Evolutionary conservation across 2,888 invertebrate genomes (phyloP).

Genomic region (Oscheius sp.): DNA sequence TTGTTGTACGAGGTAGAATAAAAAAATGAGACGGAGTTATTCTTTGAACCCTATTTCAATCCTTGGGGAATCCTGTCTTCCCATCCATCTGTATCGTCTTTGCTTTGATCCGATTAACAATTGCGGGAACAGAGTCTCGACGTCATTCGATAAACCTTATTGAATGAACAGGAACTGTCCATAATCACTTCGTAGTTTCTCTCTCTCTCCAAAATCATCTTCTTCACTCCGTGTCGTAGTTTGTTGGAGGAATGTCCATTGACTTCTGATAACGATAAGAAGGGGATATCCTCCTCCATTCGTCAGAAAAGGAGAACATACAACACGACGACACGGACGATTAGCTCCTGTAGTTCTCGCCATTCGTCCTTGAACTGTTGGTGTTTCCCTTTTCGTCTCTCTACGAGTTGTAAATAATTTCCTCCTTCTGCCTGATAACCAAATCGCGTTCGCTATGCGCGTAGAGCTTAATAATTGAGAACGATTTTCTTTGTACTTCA

Average conservation of each 20-base stretch:
- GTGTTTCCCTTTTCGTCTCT: constrained; percentile 8
- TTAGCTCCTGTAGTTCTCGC: background rate
- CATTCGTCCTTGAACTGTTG: constrained; percentile 13
- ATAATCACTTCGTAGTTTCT: no score
- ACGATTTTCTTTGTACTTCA: no score
- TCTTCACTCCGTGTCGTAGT: constrained; percentile 13
- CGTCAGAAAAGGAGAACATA: no score
- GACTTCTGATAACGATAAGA: background rate
- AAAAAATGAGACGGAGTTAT: no score
- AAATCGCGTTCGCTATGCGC: no score
- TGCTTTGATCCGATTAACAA: background rate
- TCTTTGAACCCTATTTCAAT: background rate
- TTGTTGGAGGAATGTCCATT: background rate
- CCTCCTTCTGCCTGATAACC: background rate
- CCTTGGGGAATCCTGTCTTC: background rate
- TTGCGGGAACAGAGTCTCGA: no score
- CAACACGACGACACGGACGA: background rate
- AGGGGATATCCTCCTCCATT: background rate
- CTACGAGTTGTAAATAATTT: constrained; percentile 16
- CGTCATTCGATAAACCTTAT: background rate
- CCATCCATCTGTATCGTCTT: background rate
- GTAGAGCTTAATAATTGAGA: no score
- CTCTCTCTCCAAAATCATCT: background rate
- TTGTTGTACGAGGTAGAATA: no score
- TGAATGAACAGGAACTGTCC: background rate